Percentiles rank a stretch among this genome's conserved stretches.
phyloP scores from a whole-genome alignment of 2,888 invertebrate genomes.

The Odontomyia ornata region DNA sequence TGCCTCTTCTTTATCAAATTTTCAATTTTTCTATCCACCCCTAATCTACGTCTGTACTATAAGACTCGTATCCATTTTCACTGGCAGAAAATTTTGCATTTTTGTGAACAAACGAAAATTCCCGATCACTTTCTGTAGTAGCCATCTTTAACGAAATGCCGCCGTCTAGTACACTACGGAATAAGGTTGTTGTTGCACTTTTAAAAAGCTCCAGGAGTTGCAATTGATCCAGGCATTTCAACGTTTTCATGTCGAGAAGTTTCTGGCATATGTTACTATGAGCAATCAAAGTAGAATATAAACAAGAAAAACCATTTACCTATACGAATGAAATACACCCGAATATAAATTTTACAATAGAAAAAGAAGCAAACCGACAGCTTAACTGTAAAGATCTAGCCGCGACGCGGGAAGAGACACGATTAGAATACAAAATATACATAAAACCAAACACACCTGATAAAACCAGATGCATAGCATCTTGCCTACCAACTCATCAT shows the following conservation, averaged over 20 bases:
- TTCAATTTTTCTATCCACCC: slow-evolving; percentile 68
- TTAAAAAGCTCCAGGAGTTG: slow-evolving; percentile 70
- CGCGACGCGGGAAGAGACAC: no score
- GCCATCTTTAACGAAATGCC: slow-evolving; percentile 16
- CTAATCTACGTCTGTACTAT: slow-evolving; percentile 57
- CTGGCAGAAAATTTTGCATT: neutral
- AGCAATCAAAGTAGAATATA: no score
- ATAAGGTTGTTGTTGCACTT: slow-evolving; percentile 55
- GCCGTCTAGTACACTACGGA: slow-evolving; percentile 46
- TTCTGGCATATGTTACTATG: no score
- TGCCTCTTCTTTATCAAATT: slow-evolving; percentile 68
- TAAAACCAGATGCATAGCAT: no score
- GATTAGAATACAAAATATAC: no score
- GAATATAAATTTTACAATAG: no score
- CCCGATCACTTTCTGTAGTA: neutral
- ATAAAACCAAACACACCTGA: no score
- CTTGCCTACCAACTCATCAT: no score
- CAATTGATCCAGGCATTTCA: slow-evolving; percentile 69
- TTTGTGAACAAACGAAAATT: neutral
- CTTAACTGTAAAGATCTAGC: no score
- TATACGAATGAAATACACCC: no score
- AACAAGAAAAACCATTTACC: no score
- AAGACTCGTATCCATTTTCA: neutral
- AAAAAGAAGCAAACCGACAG: no score
- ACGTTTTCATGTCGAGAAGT: slow-evolving; percentile 93